Evolutionary conservation across 2,888 invertebrate species (phyloP), one percentile per base, ranked within the genome.

Genomic region (Panorpa germanica): DNA sequence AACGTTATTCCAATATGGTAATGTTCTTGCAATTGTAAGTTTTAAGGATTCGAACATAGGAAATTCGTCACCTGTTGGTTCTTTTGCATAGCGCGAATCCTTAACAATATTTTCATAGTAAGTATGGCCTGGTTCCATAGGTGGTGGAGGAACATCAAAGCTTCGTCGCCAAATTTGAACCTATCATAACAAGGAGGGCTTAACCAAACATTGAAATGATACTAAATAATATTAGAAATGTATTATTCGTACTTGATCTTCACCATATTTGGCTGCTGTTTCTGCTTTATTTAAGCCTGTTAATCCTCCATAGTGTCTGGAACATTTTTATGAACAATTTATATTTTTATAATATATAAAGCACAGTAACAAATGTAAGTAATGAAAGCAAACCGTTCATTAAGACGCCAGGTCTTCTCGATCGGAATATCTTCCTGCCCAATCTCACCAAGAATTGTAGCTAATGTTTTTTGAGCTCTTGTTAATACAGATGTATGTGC

Each of bases 131-230:
- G 63, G 54, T 35, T 76, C 72, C 67, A 86, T 85, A 1, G 77
- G 57, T 18, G 86, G 85, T 13, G 86, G 86, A 2, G 78, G 72
- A 3, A 70, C 64, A 41, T 83, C 80, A 40, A 74, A 86, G 41
- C 81, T 80, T 35, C 85, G 65, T 38, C 85, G 65, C 86, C 86
- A 86, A 41, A 76, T 73, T 54, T 76, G 71, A 6, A 86, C 81
- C 70, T 70, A 33, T n/a, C n/a, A n/a, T n/a, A n/a, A n/a, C 5
- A 24, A 13, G n/a, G n/a, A n/a, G n/a, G n/a, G n/a, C n/a, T n/a
- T n/a, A n/a, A n/a, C n/a, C n/a, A n/a, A n/a, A n/a, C n/a, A n/a
- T n/a, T n/a, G n/a, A n/a, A n/a, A n/a, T n/a, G n/a, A n/a, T n/a
- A n/a, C n/a, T n/a, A n/a, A n/a, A n/a, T n/a, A n/a, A n/a, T n/a